Conservation (phyloP, 1,140 invertebrate genomes). For the Rhizoglyphus robini region DNA sequence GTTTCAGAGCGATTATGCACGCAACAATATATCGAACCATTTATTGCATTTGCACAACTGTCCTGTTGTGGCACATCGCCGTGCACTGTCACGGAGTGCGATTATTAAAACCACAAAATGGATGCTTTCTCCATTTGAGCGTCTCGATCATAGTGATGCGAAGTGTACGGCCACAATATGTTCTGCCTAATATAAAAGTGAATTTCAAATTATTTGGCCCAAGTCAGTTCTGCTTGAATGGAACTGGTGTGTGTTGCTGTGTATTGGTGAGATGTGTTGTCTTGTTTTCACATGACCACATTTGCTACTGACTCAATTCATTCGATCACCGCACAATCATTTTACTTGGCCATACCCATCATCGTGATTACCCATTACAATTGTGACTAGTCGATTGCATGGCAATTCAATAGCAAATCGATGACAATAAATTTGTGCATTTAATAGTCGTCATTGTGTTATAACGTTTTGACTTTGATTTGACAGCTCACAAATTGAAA, state of each 20-base stretch:
- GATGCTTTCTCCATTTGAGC: background rate
- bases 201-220: background rate
- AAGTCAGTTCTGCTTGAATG: background rate
- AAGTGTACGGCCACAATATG: background rate
- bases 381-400: too few species aligned
- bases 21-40: too few species aligned
- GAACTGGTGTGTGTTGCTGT: background rate
- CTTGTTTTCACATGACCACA: background rate
- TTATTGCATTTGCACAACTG: too few species aligned
- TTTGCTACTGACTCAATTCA: background rate
- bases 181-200: too few species aligned
- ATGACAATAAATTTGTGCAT: too few species aligned
- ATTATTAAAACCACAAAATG: background rate
- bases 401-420: too few species aligned
- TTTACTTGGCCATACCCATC: too few species aligned
- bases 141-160: background rate
- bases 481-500: too few species aligned
- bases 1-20: background rate
- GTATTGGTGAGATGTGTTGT: background rate
- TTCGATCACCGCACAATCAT: too few species aligned
- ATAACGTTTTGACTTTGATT: too few species aligned
- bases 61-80: background rate
- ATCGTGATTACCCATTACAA: too few species aligned
- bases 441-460: too few species aligned
- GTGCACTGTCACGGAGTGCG: background rate